These are phyloP conservation scores for Ceyx margarethae DNA, from an alignment of 2,113 vertebrate genomes.

Conservation along the genomic window DNA sequence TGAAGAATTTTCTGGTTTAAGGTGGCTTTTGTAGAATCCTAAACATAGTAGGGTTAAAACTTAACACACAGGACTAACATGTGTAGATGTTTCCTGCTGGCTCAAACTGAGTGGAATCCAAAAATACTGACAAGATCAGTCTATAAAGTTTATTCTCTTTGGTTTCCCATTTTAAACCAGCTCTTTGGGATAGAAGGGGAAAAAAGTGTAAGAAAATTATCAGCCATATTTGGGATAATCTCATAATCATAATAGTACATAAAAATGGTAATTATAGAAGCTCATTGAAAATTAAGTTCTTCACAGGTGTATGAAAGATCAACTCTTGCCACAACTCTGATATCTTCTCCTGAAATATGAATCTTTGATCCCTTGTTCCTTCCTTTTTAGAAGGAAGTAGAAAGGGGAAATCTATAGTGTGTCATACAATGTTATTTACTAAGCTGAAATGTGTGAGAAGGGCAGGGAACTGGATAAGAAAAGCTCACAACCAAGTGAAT, in stretches of 20 bases:
- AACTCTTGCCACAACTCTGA: not conserved
- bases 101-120: not conserved
- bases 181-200: not conserved
- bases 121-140: not conserved
- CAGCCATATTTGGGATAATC: not conserved
- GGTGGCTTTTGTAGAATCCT: not conserved
- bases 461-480: not conserved
- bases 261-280: not conserved
- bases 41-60: not conserved
- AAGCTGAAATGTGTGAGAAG: not conserved
- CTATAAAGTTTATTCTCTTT: not conserved
- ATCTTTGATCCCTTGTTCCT: not conserved
- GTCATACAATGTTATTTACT: not conserved
- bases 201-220: not conserved
- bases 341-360: not conserved
- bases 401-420: not conserved
- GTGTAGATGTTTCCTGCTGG: not conserved
- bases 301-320: not conserved
- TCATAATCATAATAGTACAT: not conserved
- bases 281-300: not conserved
- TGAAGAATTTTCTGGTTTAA: not conserved
- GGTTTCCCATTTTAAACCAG: not conserved
- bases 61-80: not conserved
- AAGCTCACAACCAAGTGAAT: not conserved
- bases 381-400: not conserved